Percentiles rank a stretch among this genome's conserved stretches.
Conservation (phyloP, 2,888 invertebrate species). For the Drosophila mimetica region DNA sequence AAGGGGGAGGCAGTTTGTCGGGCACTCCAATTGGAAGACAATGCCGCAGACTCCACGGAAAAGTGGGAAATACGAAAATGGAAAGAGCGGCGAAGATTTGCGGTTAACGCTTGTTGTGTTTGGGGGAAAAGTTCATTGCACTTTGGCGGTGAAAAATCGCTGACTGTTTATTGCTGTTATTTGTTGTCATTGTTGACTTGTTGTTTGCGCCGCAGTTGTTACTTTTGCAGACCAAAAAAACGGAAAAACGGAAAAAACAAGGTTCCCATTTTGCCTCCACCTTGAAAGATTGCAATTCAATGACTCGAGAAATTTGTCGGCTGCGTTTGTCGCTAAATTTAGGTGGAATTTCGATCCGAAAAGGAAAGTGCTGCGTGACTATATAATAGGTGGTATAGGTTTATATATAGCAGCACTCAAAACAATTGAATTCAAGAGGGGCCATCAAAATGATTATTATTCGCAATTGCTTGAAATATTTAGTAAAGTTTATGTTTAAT, state of each 20-base stretch:
- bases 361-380: conserved; percentile 17
- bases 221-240: not conserved
- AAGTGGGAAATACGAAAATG: not conserved
- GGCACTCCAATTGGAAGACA: conserved; percentile 6
- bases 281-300: conserved; percentile 44
- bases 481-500: too few relatives aligned
- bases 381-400: not conserved
- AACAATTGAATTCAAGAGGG: not conserved
- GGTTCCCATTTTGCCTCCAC: conserved; percentile 14
- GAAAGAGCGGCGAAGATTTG: conserved; percentile 7
- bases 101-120: conserved; percentile 9
- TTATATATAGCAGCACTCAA: not conserved
- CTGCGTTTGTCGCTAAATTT: conserved; percentile 11
- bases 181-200: conserved; percentile 32
- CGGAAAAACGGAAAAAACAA: not conserved
- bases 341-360: conserved; percentile 10
- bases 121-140: conserved; percentile 60
- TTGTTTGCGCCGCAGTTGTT: conserved; percentile 1
- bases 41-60: conserved; percentile 12
- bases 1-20: not conserved
- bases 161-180: conserved; percentile 61
- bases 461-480: too few relatives aligned
- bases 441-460: not conserved
- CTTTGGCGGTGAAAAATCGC: conserved; percentile 63
- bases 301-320: conserved; percentile 33